phyloP scores from a whole-genome alignment of 2,888 invertebrate genomes.

The Empis livida region DNA sequence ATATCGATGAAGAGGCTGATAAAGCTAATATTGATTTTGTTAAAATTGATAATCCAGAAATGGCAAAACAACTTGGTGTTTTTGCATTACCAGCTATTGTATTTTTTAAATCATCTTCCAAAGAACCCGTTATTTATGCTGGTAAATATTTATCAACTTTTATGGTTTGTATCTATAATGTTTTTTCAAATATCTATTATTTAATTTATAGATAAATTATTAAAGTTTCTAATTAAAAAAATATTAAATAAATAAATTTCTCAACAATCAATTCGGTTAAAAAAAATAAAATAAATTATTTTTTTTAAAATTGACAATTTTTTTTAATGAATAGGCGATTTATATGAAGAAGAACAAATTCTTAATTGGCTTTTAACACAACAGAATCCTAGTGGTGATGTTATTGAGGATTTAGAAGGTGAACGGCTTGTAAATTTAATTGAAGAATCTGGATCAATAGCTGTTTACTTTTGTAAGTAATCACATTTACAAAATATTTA shows the following conservation, averaged over 20 bases:
- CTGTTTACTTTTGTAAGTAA: conserved; percentile 84
- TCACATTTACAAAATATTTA: too few species aligned
- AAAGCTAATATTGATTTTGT: conserved; percentile 83
- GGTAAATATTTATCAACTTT: background rate
- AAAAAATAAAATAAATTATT: background rate
- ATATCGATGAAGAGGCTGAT: conserved; percentile 89
- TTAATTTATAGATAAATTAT: too few species aligned
- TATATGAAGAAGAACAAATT: conserved; percentile 76
- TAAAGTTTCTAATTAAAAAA: too few species aligned
- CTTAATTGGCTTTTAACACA: conserved; percentile 83
- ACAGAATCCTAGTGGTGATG: conserved; percentile 83
- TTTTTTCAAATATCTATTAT: too few species aligned
- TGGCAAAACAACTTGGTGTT: conserved; percentile 79
- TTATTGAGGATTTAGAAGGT: conserved; percentile 79
- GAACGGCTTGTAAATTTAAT: conserved; percentile 63
- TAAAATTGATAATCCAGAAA: conserved; percentile 75
- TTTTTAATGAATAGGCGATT: conserved; percentile 46
- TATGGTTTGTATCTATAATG: too few species aligned
- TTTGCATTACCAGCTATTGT: conserved; percentile 82
- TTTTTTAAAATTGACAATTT: background rate
- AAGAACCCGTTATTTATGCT: conserved; percentile 84
- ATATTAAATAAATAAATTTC: too few species aligned
- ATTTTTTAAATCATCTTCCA: conserved; percentile 76
- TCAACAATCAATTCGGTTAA: too few species aligned
- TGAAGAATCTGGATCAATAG: conserved; percentile 66